These are phyloP conservation scores for Chaetoderma sp. DNA, from an alignment of 2,888 invertebrate species.

Conservation along the genomic window DNA sequence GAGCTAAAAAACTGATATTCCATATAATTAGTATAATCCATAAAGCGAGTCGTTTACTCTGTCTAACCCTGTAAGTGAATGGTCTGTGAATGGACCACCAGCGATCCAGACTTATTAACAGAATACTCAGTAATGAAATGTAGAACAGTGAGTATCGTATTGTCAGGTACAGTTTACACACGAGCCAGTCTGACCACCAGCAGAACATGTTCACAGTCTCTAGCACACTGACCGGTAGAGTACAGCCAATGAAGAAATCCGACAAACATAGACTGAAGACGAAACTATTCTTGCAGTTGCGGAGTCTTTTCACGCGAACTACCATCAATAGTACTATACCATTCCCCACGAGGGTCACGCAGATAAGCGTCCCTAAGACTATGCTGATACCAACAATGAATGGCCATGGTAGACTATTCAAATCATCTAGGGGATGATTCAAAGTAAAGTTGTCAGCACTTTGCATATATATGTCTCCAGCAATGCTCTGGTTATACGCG, in stretches of 20 bases:
- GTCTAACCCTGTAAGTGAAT: slow-evolving; percentile 52
- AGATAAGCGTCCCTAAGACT: slow-evolving; percentile 25
- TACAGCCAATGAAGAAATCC: slow-evolving; percentile 51
- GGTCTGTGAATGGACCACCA: slow-evolving; percentile 61
- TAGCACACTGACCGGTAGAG: slow-evolving; percentile 48
- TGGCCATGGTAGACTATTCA: too few species aligned
- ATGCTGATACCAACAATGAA: too few species aligned
- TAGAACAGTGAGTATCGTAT: slow-evolving; percentile 47
- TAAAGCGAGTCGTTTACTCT: slow-evolving; percentile 45
- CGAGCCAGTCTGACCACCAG: slow-evolving; percentile 26
- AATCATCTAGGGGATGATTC: too few species aligned
- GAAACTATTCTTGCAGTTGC: slow-evolving; percentile 55
- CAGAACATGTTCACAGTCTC: slow-evolving; percentile 44
- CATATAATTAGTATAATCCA: slow-evolving; percentile 43
- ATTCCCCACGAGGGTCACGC: slow-evolving; percentile 50
- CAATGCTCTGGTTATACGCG: too few species aligned
- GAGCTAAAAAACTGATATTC: slow-evolving; percentile 47
- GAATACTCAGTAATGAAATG: slow-evolving; percentile 53
- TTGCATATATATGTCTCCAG: too few species aligned
- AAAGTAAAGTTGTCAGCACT: too few species aligned
- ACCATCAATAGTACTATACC: slow-evolving; percentile 53
- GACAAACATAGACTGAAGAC: slow-evolving; percentile 55
- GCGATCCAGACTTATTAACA: slow-evolving; percentile 54
- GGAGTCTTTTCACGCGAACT: slow-evolving; percentile 40
- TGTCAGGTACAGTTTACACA: slow-evolving; percentile 44